Evolutionary conservation across 2,113 vertebrate genomes (phyloP).

Genomic region (Chaenogobius annularis): DNA sequence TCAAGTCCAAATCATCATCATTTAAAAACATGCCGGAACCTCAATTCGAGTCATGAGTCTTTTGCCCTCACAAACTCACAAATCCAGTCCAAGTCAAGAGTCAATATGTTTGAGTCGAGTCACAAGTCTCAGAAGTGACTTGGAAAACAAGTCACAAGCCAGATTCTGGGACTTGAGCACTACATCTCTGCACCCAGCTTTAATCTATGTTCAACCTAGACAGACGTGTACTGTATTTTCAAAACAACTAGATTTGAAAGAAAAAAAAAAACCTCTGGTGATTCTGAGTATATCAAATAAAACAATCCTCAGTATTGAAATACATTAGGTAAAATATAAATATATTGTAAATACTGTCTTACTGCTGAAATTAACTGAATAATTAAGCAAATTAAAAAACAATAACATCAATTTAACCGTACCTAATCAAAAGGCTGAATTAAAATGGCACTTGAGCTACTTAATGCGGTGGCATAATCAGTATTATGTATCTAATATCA

Average conservation of each 20-base stretch:
- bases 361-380: background rate
- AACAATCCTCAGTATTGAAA: background rate
- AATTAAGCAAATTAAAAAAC: background rate
- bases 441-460: conserved; percentile 34
- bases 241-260: too few species aligned
- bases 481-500: conserved; percentile 30
- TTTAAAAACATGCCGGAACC: too few species aligned
- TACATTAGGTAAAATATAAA: background rate
- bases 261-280: too few species aligned
- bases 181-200: background rate
- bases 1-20: too few species aligned
- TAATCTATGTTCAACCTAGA: background rate
- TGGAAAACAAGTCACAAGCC: too few species aligned
- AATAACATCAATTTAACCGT: background rate
- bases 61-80: too few species aligned
- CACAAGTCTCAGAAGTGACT: too few species aligned
- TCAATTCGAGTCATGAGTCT: too few species aligned
- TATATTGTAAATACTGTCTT: background rate
- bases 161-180: too few species aligned
- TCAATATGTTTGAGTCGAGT: too few species aligned
- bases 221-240: background rate
- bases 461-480: conserved; percentile 27
- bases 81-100: too few species aligned
- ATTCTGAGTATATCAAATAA: background rate
- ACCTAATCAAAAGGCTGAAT: conserved; percentile 24